These are phyloP conservation scores for Herpailurus yagouaroundi DNA, from an alignment of 2,113 vertebrate species.

Conservation along the genomic window DNA sequence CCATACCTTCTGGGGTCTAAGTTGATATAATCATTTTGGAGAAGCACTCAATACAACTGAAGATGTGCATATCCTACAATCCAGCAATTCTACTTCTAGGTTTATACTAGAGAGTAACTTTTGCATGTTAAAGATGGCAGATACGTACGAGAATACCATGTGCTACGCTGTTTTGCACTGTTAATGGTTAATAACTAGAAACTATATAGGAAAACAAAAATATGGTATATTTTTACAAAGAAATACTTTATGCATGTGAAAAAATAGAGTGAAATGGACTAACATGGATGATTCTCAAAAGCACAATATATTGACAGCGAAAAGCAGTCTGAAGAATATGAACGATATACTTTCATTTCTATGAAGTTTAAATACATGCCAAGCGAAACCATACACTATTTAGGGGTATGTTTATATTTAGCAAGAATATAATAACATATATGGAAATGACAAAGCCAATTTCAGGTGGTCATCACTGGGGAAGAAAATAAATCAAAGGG, in stretches of 20 bases:
- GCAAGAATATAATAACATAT: not conserved
- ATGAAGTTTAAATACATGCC: not conserved
- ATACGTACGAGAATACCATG: not conserved
- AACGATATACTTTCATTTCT: not conserved
- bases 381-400: not conserved
- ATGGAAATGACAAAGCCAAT: not conserved
- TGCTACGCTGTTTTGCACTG: not conserved
- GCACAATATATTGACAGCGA: not conserved
- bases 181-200: not conserved
- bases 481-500: not conserved
- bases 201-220: not conserved
- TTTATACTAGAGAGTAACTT: not conserved
- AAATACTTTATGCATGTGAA: not conserved
- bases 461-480: not conserved
- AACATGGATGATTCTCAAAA: not conserved
- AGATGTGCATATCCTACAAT: not conserved
- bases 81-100: not conserved
- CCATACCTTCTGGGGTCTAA: not conserved
- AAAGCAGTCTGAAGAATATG: not conserved
- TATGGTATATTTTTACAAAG: not conserved
- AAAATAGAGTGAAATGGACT: not conserved
- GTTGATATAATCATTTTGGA: not conserved
- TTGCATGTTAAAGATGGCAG: not conserved
- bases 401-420: not conserved
- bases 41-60: not conserved